Evolutionary conservation across 2,797 vertebrate species (phyloP), one percentile per base, ranked within the genome.

Genomic region (Syngnathus rostellatus): DNA sequence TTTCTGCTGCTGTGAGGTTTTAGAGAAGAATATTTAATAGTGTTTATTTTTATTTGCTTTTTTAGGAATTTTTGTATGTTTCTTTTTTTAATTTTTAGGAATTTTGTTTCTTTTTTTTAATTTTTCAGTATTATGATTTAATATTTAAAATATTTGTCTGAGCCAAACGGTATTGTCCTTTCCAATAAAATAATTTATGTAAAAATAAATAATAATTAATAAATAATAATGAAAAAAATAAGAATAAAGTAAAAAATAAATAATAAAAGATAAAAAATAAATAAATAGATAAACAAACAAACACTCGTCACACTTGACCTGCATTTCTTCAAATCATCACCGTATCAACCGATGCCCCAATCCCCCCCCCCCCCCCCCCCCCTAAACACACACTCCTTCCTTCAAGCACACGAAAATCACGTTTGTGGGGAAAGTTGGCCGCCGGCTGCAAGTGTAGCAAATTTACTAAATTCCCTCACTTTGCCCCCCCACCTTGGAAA

Each of bases 401-500:
- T 11, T 48, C 60, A 53, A 40, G 9, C 64, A 66, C 40, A 67
- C 57, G 74, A 76, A 37, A 71, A 65, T 55, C 21, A 62, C 45
- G 65, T 66, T 67, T 72, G 25, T 1, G 57, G 64, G 79, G 69
- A 76, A 78, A 81, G 72, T 72, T 64, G 90, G 90, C 89, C 86
- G 87, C 88, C 84, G 88, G 89, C 90, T 88, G 88, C 90, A 90
- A 93, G 93, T 92, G 93, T 81, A 79, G 92, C 92, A 92, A 94
- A 94, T 94, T 92, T 91, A 45, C 88, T 83, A 88, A 93, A 95
- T 94, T 94, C 92, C 92, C 91, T 93, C 89, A 93, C 92, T 93
- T 93, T 91, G 41, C 67, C 37, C 69, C 70, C 75, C 82, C 62
- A 87, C 91, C 90, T 67, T 76, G 86, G 83, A 93, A 95, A 94